Base-by-base conservation (phyloP, 2,888 invertebrate species). In the Tromatobia lineatoria region DNA sequence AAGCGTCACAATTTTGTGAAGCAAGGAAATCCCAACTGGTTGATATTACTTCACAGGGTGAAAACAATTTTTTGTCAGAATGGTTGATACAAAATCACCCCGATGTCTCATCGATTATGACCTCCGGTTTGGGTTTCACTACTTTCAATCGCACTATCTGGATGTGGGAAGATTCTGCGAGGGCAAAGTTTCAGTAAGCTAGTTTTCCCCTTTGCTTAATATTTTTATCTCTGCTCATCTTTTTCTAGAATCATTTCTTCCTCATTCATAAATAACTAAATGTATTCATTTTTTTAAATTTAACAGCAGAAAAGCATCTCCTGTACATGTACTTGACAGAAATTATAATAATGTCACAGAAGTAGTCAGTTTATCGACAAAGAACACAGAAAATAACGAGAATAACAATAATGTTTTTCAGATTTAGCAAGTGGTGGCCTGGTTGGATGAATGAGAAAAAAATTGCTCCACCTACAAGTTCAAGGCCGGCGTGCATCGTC, bases 1-100 rank as follows among this genome's bases (percentile, higher is more conserved):
- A 94, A 87, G 94, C 94, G 11, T 87, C 93, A 78, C 89, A 92
- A 3, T 94, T 94, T 71, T 95, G 95, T 86, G 87, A 90, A 20
- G 82, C 86, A 82, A 93, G 88, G 86, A 93, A 94, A n/a, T 94
- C 95, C 0, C 91, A 93, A 54, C 91, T 95, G 47, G 88, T 95
- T 11, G 94, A 94, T 80, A 93, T 95, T 74, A 91, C 93, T 45
- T 93, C 92, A n/a, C 94, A 95, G 90, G 91, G 91, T 47, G 95
- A 95, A 89, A 95, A 94, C 88, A 94, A 95, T 89, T 95, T 95
- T 87, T 85, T 95, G 23, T 95, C 95, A 11, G 95, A 95, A 86
- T 93, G 94, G 93, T 88, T 95, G 75, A 83, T 94, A 59, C 91
- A 92, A 45, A 89, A 78, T 25, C 87, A 93, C 77, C 93, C 94